Evolutionary conservation across 64 coral and sea anemone genomes (phyloP).

Genomic region (Catalaphyllia jardinei): DNA sequence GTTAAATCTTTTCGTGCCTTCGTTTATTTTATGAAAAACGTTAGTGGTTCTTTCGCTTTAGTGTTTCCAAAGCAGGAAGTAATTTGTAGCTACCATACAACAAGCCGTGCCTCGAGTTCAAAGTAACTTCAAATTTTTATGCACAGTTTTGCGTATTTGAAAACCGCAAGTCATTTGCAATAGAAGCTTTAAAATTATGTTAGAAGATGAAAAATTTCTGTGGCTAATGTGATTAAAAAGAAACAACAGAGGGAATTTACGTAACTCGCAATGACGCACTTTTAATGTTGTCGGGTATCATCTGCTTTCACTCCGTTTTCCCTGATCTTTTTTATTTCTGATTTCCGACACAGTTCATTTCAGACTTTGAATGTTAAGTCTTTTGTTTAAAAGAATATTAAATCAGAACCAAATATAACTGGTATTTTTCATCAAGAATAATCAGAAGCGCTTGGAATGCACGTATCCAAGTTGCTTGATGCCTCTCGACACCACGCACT

Average conservation of each 20-base stretch:
- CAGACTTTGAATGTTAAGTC: background rate
- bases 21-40: background rate
- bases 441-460: background rate
- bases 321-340: background rate
- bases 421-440: constrained; percentile 38
- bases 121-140: background rate
- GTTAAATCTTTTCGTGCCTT: background rate
- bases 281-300: background rate
- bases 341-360: constrained; percentile 12
- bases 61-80: background rate
- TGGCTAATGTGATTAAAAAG: background rate
- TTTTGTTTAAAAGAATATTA: constrained; percentile 33
- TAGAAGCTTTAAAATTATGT: constrained; percentile 3
- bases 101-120: background rate
- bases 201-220: background rate
- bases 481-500: no score
- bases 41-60: background rate
- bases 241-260: background rate
- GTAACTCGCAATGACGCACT: no score
- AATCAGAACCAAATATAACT: constrained; percentile 41
- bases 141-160: background rate
- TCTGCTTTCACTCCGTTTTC: background rate
- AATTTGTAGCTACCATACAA: background rate
- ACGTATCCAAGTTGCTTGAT: background rate
- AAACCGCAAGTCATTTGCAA: constrained; percentile 5